A percentile compares a stretch with the other conserved stretches of the same genome.
These are phyloP conservation scores for Nephrotoma guestfalica DNA, from an alignment of 2,888 invertebrate genomes.

Conservation along the genomic window DNA sequence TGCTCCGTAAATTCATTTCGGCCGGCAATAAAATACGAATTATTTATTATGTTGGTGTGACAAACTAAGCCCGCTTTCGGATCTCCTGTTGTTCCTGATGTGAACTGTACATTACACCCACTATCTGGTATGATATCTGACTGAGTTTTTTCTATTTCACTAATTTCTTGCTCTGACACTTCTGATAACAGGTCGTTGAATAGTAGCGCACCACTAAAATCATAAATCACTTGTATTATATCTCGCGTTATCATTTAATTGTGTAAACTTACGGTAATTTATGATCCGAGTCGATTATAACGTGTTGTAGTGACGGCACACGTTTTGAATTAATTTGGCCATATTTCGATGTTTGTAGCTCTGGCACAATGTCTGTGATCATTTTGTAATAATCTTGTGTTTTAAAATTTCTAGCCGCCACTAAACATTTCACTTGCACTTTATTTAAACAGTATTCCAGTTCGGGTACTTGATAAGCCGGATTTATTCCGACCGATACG, in stretches of 20 bases:
- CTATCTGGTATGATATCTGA: constrained; percentile 45
- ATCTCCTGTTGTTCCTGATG: constrained; percentile 63
- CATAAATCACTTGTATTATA: not conserved
- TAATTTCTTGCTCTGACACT: constrained; percentile 16
- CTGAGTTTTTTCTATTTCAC: constrained; percentile 27
- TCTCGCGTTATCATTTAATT: not conserved
- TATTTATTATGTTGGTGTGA: constrained; percentile 64
- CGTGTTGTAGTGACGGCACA: constrained; percentile 36
- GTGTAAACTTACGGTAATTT: constrained; percentile 32
- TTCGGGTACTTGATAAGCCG: constrained; percentile 54
- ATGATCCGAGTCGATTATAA: constrained; percentile 41
- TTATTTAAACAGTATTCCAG: constrained; percentile 56
- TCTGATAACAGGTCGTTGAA: constrained; percentile 31
- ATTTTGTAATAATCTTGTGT: constrained; percentile 52
- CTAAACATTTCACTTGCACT: constrained; percentile 49
- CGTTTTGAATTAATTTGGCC: constrained; percentile 33
- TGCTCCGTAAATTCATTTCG: constrained; percentile 9
- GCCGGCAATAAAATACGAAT: constrained; percentile 23
- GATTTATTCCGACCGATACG: constrained; percentile 58
- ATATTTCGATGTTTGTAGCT: constrained; percentile 31
- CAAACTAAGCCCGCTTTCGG: constrained; percentile 62
- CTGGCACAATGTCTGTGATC: constrained; percentile 43
- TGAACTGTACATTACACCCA: constrained; percentile 65
- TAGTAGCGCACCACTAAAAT: constrained; percentile 29
- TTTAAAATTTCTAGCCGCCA: constrained; percentile 47